Base-by-base conservation (phyloP, 2,113 vertebrate genomes). In the Taxidea taxus region DNA sequence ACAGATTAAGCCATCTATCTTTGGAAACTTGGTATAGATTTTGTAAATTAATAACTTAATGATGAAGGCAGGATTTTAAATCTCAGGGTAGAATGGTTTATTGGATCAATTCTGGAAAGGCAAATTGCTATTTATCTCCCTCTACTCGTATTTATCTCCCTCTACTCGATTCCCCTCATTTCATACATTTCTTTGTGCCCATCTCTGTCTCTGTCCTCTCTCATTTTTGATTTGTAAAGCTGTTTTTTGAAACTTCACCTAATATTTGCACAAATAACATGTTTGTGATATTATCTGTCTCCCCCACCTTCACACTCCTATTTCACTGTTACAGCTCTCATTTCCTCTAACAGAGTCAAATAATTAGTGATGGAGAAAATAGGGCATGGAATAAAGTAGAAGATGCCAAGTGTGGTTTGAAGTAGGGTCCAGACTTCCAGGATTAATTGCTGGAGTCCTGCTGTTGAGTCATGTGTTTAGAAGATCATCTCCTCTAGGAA, bases 111-210 rank as follows among this genome's bases (percentile, higher is more conserved):
- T 81, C 47, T 81, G 27, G 29, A 56, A 27, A 21, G 7, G 11
- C 34, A 39, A 51, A 15, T 54, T 12, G 4, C 25, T 47, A 13
- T 7, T n/a, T 44, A 23, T 39, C 10, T 39, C 13, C 5, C 4
- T 5, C 8, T n/a, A 3, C 10, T n/a, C 6, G 0, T 47, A 13
- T 7, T n/a, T 44, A 23, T 39, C 10, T 39, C 13, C 5, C 4
- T 5, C 8, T n/a, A 3, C 10, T n/a, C 6, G 0, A 8, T 87
- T 13, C 14, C 42, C 21, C 31, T n/a, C 4, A 62, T 49, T 62
- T 77, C 21, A 27, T 56, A 47, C 4, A 18, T 64, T 4, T 75
- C 20, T 75, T 60, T 47, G 12, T 31, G 3, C 2, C 23, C n/a
- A 8, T 49, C 15, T n/a, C 14, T 51, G 21, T 47, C 25, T 90